Percentiles rank a stretch among this genome's conserved stretches.
These are phyloP conservation scores for Sylvilagus bachmani DNA, from an alignment of 2,113 vertebrate species.

Conservation along the genomic window DNA sequence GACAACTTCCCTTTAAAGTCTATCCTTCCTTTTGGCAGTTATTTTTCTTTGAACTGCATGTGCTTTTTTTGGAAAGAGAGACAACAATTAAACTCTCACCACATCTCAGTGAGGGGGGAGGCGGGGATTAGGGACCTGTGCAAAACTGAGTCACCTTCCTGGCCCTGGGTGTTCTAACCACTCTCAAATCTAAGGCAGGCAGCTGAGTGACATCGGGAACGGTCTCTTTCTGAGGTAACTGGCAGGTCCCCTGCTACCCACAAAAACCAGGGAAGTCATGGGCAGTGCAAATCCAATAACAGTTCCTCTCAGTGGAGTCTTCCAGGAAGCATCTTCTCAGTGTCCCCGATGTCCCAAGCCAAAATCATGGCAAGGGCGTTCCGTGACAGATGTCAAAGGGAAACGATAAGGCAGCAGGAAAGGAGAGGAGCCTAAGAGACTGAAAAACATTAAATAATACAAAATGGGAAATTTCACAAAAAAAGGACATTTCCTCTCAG, in stretches of 20 bases:
- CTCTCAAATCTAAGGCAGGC: background rate
- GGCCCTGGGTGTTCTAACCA: background rate
- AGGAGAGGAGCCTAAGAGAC: conserved; percentile 62
- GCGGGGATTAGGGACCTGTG: background rate
- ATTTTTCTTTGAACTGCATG: background rate
- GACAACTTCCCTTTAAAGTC: background rate
- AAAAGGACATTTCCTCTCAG: background rate
- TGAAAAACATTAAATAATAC: conserved; percentile 47
- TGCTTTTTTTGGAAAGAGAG: background rate
- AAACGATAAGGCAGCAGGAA: conserved; percentile 68
- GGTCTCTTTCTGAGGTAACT: background rate
- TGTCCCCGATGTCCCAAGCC: background rate
- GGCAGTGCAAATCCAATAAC: background rate
- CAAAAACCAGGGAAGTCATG: background rate
- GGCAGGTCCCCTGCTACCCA: background rate
- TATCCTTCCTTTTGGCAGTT: background rate
- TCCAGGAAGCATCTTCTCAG: conserved; percentile 34
- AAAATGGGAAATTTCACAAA: conserved; percentile 23
- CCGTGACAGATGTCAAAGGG: conserved; percentile 23
- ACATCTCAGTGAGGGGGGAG: background rate
- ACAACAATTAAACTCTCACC: background rate
- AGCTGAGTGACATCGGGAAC: background rate
- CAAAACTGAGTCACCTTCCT: background rate
- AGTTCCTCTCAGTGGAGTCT: background rate
- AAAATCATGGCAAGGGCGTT: background rate